Evolutionary conservation across 2,797 vertebrate species (phyloP).

Genomic region (Nothura maculosa): DNA sequence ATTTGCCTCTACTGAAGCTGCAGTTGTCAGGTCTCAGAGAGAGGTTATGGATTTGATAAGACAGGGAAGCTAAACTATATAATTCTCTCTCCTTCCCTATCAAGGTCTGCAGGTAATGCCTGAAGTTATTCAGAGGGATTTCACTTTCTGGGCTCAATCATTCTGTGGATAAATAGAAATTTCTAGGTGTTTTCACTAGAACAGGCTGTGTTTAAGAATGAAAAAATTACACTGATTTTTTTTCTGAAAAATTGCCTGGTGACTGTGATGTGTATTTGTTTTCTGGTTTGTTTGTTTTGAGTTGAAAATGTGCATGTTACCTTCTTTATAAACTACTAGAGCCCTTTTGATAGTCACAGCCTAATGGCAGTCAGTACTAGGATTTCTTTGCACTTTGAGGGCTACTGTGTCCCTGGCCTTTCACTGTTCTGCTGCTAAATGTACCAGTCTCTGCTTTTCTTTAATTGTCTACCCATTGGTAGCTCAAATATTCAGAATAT

Average conservation of each 20-base stretch:
- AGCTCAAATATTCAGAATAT: neutral
- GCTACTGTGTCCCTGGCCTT: neutral
- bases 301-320: neutral
- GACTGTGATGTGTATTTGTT: neutral
- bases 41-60: neutral
- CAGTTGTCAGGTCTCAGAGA: neutral
- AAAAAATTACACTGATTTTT: neutral
- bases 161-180: neutral
- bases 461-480: constrained; percentile 47
- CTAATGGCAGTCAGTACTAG: neutral
- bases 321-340: neutral
- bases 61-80: fast-evolving
- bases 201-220: neutral
- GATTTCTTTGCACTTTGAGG: constrained; percentile 20
- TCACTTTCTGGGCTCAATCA: neutral
- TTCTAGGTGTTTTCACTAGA: neutral
- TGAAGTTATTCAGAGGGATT: neutral
- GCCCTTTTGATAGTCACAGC: neutral
- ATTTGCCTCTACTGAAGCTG: neutral
- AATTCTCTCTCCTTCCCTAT: neutral
- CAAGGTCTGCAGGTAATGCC: neutral
- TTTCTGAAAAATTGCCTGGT: neutral
- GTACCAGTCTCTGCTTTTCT: neutral
- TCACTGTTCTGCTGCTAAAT: neutral
- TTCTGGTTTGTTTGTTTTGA: neutral